Conservation (phyloP, 2,888 invertebrate species). For the Bedellia somnulentella region DNA sequence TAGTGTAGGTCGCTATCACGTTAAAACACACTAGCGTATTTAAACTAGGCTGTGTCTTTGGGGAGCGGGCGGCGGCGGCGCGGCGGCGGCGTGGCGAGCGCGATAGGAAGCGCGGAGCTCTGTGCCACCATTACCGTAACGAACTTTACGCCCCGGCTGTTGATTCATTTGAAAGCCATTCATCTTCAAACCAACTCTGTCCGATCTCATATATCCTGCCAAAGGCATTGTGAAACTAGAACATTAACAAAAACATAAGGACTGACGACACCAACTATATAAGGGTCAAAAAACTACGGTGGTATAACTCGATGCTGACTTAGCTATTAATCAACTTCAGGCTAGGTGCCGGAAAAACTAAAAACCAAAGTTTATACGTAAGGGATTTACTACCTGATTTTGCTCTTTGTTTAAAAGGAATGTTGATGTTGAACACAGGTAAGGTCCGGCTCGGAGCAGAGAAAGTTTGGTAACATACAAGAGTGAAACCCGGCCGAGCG, state of each 20-base stretch:
- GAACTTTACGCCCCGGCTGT: slow-evolving; percentile 28
- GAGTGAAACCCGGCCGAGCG: slow-evolving; percentile 28
- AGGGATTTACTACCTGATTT: too few species aligned
- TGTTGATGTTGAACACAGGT: too few species aligned
- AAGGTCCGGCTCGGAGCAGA: too few species aligned
- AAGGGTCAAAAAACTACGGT: not conserved
- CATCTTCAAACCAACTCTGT: slow-evolving; percentile 19
- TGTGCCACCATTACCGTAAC: slow-evolving; percentile 35
- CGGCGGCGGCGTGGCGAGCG: slow-evolving; percentile 10
- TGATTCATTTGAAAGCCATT: slow-evolving; percentile 48
- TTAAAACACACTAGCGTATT: not conserved
- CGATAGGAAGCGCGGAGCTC: too few species aligned
- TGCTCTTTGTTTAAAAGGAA: too few species aligned
- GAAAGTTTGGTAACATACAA: slow-evolving; percentile 32
- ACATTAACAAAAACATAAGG: too few species aligned
- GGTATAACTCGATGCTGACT: too few species aligned
- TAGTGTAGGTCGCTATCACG: too few species aligned
- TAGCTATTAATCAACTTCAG: too few species aligned
- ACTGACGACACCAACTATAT: too few species aligned
- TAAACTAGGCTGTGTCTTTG: not conserved
- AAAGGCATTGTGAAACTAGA: slow-evolving; percentile 11
- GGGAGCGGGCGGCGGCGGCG: slow-evolving; percentile 10
- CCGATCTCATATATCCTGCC: slow-evolving; percentile 3
- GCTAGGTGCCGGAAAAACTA: too few species aligned
- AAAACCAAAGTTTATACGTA: too few species aligned